A percentile compares a stretch with the other conserved stretches of the same genome.
These are phyloP conservation scores for Mylabris sibirica DNA, from an alignment of 2,888 invertebrate genomes.

Conservation along the genomic window DNA sequence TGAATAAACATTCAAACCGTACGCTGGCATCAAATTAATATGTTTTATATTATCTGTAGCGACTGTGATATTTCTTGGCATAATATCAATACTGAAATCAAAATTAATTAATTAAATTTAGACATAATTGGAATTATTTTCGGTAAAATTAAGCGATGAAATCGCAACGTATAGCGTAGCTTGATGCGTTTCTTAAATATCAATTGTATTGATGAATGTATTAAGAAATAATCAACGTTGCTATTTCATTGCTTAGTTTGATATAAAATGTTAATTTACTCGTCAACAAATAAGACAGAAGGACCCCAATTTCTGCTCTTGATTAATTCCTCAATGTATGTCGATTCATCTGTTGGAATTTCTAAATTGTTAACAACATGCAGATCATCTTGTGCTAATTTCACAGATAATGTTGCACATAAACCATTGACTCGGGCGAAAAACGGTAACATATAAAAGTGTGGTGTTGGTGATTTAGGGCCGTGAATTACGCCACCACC, in stretches of 20 bases:
- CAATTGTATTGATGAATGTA: too few species aligned
- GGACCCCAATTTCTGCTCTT: constrained; percentile 94
- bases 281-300: constrained; percentile 92
- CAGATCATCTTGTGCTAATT: constrained; percentile 94
- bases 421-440: constrained; percentile 80
- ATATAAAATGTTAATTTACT: constrained; percentile 66
- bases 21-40: constrained; percentile 94
- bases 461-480: constrained; percentile 87
- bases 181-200: too few species aligned
- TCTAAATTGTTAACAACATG: constrained; percentile 88
- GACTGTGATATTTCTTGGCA: constrained; percentile 86
- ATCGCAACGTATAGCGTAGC: too few species aligned
- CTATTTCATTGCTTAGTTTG: not conserved
- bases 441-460: constrained; percentile 94
- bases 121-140: too few species aligned
- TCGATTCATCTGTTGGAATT: constrained; percentile 81
- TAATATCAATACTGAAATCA: constrained; percentile 77
- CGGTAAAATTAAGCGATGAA: too few species aligned
- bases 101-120: not conserved
- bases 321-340: constrained; percentile 81
- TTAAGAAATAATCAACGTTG: too few species aligned
- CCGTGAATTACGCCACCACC: constrained; percentile 90
- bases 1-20: constrained; percentile 94
- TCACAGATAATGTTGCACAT: constrained; percentile 83
- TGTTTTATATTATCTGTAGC: constrained; percentile 82